Evolutionary conservation across 2,113 vertebrate genomes (phyloP), one percentile per base, ranked within the genome.

Genomic region (Phaethornis superciliosus): DNA sequence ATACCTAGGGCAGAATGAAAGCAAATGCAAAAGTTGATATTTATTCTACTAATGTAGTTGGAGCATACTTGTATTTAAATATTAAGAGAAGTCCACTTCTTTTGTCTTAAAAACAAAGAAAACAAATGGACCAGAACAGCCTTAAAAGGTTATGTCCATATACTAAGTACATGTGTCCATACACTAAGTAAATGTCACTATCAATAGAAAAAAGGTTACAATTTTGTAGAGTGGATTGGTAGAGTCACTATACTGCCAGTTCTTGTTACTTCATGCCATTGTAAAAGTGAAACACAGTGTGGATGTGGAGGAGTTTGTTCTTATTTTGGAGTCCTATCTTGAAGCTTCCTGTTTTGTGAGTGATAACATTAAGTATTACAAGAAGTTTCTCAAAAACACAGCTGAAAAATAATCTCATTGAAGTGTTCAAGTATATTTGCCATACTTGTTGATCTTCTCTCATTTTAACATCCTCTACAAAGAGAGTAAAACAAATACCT

Each of bases 291-390:
- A 90, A 96, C 69, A 62, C 46, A 27, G 16, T 2, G 37, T 86
- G 49, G 74, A 84, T 51, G 21, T 63, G 28, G 52, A 56, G 42
- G 35, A 77, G 56, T 65, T 76, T 21, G 30, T 32, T 65, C 84
- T 95, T 90, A 78, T 26, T 87, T 52, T 69, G 13, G 42, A 90
- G 47, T 67, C 10, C 26, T 60, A 1, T 87, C 27, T 81, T 78
- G 67, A 87, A 74, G 24, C 79, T 95, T 96, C 91, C 91, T 96
- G 76, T 89, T 95, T 89, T 85, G 33, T 77, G 67, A 23, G 82
- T 60, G 15, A 71, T 46, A 85, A 51, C 30, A 23, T 70, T 30
- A 37, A 20, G 2, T 79, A 15, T 70, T 16, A 42, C 15, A 72
- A 83, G 63, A 87, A 52, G 33, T 77, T 89, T 92, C 65, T 93